Evolutionary conservation across 30 jellyfish, hydroid and myxozoan species (phyloP), one percentile per base, ranked within the genome.

Genomic region (Mastigias papua): DNA sequence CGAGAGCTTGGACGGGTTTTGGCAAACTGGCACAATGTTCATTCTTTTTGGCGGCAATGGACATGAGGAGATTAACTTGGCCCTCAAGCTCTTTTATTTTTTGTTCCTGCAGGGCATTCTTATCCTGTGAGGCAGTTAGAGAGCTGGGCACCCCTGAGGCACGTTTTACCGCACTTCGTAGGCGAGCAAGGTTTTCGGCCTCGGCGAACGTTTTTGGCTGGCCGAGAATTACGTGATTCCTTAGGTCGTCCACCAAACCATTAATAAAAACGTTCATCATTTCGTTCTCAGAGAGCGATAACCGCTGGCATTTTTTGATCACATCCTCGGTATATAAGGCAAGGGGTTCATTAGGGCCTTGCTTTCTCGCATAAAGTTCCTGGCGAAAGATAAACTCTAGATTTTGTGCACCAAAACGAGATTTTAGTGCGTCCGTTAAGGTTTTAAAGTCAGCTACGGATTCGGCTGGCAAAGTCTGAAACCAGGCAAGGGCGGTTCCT

Each of bases 131-230:
- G 30, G 49, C 75, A 19, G 75, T 30, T 13, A 49, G 25, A 31
- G 87, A 50, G 29, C 27, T 19, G 34, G 84, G 27, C 10, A 54
- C 73, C n/a, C 75, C 60, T 19, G 87, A 76, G 19, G 72, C 34
- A 23, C 0, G 50, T 10, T 35, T 8, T 8, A 76, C 87, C 2
- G 87, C 87, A 17, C 23, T 70, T 26, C 87, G 17, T 28, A 51
- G 54, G 48, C 80, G 69, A 62, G 89, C 79, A 54, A 78, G 69
- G 49, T 78, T 57, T 78, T 78, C 89, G 25, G 89, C 89, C 69
- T 78, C 71, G 7, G 69, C 80, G 2, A 78, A 78, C 0, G 80
- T 0, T 13, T 30, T 27, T 7, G 80, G 89, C 78, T 78, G 80
- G 71, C 63, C 62, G 15, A 60, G 69, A 34, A 78, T 61, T 0